These are phyloP conservation scores for Epistrophe eligans DNA, from an alignment of 2,888 invertebrate genomes.

Conservation along the genomic window DNA sequence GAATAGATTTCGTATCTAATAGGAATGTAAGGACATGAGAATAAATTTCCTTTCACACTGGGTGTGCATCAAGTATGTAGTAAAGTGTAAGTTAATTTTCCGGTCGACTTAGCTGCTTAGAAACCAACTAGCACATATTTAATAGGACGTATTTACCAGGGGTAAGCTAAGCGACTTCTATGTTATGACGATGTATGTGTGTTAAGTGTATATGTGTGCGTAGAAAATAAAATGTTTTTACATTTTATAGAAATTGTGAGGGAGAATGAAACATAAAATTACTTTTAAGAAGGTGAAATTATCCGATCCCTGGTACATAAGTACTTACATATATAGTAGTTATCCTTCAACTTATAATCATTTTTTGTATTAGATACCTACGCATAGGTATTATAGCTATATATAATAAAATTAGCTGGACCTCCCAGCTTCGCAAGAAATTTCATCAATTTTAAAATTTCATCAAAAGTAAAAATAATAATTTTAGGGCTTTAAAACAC, in stretches of 20 bases:
- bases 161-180: conserved; percentile 27
- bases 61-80: conserved; percentile 54
- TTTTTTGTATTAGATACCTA: too few species aligned
- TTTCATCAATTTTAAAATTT: too few species aligned
- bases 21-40: conserved; percentile 68
- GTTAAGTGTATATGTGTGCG: background rate
- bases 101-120: conserved; percentile 78
- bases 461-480: too few species aligned
- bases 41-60: conserved; percentile 53
- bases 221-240: background rate
- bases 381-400: too few species aligned
- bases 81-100: conserved; percentile 78
- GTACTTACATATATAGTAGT: too few species aligned
- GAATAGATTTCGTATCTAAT: conserved; percentile 58
- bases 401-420: too few species aligned
- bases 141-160: conserved; percentile 64
- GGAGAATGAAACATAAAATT: background rate
- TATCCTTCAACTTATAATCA: too few species aligned
- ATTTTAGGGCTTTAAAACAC: too few species aligned
- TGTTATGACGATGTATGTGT: background rate
- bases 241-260: background rate
- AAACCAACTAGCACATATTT: conserved; percentile 75
- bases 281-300: background rate
- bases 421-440: too few species aligned
- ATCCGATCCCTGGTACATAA: background rate